Percentiles rank a stretch among this genome's conserved stretches.
These are phyloP conservation scores for Sipha maydis DNA, from an alignment of 2,888 invertebrate species.

Conservation along the genomic window DNA sequence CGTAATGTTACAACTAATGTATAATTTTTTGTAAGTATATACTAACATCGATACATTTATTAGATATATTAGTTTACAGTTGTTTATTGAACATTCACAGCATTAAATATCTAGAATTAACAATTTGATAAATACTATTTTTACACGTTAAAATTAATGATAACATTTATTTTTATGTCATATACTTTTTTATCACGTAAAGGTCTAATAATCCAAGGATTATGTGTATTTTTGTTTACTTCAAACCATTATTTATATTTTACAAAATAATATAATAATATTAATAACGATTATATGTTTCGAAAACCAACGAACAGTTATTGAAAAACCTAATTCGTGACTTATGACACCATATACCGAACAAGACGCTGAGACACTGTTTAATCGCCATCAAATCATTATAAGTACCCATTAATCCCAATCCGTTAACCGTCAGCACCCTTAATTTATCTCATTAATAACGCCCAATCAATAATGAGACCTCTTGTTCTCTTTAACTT, in stretches of 20 bases:
- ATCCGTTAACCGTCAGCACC: constrained; percentile 55
- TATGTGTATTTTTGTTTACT: not conserved
- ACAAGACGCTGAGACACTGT: not conserved
- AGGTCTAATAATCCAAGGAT: not conserved
- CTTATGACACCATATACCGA: not conserved
- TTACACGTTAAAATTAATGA: not conserved
- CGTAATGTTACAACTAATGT: too few relatives aligned
- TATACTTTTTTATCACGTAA: not conserved
- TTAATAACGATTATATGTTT: not conserved
- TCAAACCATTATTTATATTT: not conserved
- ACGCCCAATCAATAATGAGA: constrained; percentile 56
- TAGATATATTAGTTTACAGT: too few relatives aligned
- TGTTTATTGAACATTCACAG: too few relatives aligned
- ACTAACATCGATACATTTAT: too few relatives aligned
- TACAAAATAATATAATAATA: not conserved
- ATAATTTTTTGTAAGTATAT: too few relatives aligned
- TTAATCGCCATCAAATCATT: constrained; percentile 58
- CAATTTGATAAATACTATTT: not conserved
- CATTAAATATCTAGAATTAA: too few relatives aligned
- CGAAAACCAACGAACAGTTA: not conserved
- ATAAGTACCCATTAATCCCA: constrained; percentile 55
- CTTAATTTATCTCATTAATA: constrained; percentile 61
- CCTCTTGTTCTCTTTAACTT: constrained; percentile 56
- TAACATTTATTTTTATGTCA: not conserved
- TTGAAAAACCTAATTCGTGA: constrained; percentile 1